phyloP scores from a whole-genome alignment of 2,888 invertebrate species.

The Agrotis clavis region DNA sequence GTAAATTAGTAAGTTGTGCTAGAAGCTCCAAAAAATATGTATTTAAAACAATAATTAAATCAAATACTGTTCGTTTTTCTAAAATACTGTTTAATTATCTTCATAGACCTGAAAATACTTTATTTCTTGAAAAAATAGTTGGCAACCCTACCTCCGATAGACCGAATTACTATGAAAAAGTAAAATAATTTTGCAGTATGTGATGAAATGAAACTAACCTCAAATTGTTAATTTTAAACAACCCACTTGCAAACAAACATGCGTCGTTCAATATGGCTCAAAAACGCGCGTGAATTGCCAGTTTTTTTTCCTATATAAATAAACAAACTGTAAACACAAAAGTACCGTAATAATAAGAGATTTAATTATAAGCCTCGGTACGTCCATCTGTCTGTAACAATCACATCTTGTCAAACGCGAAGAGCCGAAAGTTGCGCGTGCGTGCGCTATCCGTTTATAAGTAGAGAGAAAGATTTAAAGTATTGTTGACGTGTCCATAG shows the following conservation, averaged over 20 bases:
- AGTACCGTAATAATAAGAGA: constrained; percentile 57
- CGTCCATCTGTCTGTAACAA: constrained; percentile 27
- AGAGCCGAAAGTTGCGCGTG: constrained; percentile 36
- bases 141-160: too few relatives aligned
- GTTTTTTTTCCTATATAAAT: constrained; percentile 11
- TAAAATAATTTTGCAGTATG: not conserved
- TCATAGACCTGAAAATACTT: too few relatives aligned
- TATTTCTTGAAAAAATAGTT: too few relatives aligned
- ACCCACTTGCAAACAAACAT: not conserved
- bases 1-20: too few relatives aligned
- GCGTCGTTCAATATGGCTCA: not conserved
- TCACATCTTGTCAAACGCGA: constrained; percentile 26
- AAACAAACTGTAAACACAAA: constrained; percentile 36
- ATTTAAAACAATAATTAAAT: too few relatives aligned
- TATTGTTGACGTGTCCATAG: constrained; percentile 31
- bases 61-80: too few relatives aligned
- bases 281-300: constrained; percentile 13
- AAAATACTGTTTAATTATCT: too few relatives aligned
- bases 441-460: constrained; percentile 23
- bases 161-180: too few relatives aligned
- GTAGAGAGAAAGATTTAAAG: constrained; percentile 8
- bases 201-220: not conserved
- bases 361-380: constrained; percentile 47
- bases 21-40: too few relatives aligned
- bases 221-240: not conserved